Percentiles rank a stretch among this genome's conserved stretches.
These are phyloP conservation scores for Mesochorus sp. DNA, from an alignment of 2,888 invertebrate genomes.

Conservation along the genomic window DNA sequence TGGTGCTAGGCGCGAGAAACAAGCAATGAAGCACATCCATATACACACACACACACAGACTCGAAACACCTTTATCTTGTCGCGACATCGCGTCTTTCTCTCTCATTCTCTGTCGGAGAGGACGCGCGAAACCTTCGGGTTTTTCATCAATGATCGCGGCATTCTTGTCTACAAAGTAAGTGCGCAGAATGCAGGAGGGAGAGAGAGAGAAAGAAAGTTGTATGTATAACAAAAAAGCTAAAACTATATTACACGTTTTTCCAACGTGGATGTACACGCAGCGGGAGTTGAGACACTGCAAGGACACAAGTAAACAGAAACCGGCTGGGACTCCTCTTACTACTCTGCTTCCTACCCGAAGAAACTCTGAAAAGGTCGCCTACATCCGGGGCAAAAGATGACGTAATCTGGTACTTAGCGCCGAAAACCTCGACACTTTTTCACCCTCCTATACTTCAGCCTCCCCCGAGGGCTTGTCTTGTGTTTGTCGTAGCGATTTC, in stretches of 20 bases:
- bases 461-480: slow-evolving; percentile 51
- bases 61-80: slow-evolving; percentile 38
- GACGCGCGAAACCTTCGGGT: slow-evolving; percentile 41
- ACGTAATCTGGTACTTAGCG: slow-evolving; percentile 74
- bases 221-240: slow-evolving; percentile 42
- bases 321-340: slow-evolving; percentile 58
- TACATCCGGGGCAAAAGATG: slow-evolving; percentile 63
- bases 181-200: neutral
- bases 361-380: slow-evolving; percentile 56
- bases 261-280: slow-evolving; percentile 43
- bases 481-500: slow-evolving; percentile 8
- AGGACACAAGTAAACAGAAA: slow-evolving; percentile 48
- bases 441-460: slow-evolving; percentile 70
- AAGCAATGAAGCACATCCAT: slow-evolving; percentile 19
- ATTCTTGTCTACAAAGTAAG: slow-evolving; percentile 22
- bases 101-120: neutral
- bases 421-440: slow-evolving; percentile 67
- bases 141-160: slow-evolving; percentile 37
- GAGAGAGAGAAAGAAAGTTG: neutral
- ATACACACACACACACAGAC: neutral
- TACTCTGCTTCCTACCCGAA: slow-evolving; percentile 20
- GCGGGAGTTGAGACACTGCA: slow-evolving; percentile 54
- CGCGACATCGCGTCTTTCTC: slow-evolving; percentile 34
- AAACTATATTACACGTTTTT: slow-evolving; percentile 38
- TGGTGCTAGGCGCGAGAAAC: slow-evolving; percentile 32